These are phyloP conservation scores for Enteromius treurensis DNA, from an alignment of 2,797 vertebrate genomes.

Conservation along the genomic window DNA sequence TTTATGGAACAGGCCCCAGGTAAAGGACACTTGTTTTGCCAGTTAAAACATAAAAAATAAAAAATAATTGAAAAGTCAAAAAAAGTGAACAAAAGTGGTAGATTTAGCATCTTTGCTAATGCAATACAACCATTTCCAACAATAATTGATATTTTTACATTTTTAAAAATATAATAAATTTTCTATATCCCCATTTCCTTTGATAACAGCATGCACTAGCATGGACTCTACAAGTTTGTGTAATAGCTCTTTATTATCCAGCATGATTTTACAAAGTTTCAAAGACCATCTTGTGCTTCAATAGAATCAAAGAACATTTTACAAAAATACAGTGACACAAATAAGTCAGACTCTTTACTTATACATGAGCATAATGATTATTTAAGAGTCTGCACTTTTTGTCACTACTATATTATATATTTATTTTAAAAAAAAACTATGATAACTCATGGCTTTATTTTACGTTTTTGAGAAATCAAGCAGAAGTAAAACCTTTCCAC, in stretches of 20 bases:
- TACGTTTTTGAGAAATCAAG: neutral
- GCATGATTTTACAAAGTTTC: neutral
- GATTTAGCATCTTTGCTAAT: neutral
- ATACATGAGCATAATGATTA: too few species aligned
- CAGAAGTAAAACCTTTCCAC: constrained; percentile 48
- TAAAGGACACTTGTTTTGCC: neutral
- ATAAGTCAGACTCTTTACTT: too few species aligned
- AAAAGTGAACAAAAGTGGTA: neutral
- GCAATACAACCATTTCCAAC: neutral
- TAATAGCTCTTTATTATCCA: neutral
- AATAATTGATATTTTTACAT: neutral
- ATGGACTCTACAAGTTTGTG: neutral
- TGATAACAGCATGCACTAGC: neutral
- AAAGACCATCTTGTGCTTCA: neutral
- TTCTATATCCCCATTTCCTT: neutral
- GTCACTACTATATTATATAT: too few species aligned
- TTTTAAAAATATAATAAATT: neutral
- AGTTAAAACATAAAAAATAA: neutral
- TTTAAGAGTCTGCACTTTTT: too few species aligned
- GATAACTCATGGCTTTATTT: too few species aligned
- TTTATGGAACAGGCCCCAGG: too few species aligned
- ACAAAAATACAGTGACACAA: too few species aligned
- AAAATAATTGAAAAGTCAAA: neutral
- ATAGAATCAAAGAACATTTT: neutral
- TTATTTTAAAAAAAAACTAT: too few species aligned